These are phyloP conservation scores for Amphimedon queenslandica DNA, from an alignment of 37 sponge, comb jelly and placozoan genomes.

Conservation along the genomic window DNA sequence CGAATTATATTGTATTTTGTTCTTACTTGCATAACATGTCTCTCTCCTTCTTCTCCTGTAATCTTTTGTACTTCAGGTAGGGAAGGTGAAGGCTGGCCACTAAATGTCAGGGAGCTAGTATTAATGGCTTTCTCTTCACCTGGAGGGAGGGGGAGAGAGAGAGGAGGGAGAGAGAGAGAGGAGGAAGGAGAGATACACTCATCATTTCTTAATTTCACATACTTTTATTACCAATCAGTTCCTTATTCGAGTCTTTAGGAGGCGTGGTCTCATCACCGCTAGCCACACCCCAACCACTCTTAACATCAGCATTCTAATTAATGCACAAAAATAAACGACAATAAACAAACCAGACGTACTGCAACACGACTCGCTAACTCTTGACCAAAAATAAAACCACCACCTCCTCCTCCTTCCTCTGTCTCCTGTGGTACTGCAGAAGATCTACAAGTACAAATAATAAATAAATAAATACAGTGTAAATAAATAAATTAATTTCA, in stretches of 20 bases:
- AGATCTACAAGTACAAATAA: no score
- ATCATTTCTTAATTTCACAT: no score
- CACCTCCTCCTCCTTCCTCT: background rate
- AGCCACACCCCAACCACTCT: background rate
- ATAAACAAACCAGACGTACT: background rate
- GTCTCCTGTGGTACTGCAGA: background rate
- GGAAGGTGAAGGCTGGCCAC: constrained; percentile 3
- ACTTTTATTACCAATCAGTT: no score
- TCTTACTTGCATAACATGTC: constrained; percentile 41
- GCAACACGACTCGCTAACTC: background rate
- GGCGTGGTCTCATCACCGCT: no score
- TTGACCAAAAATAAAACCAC: background rate
- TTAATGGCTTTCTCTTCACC: background rate
- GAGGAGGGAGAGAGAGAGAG: no score
- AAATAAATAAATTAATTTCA: no score
- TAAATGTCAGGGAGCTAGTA: background rate
- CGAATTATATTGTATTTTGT: background rate
- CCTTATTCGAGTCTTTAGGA: no score
- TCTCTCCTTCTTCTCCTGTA: constrained; percentile 64
- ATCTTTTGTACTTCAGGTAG: constrained; percentile 40
- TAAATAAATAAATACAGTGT: no score
- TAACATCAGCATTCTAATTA: background rate
- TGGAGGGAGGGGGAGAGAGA: no score
- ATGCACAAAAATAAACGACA: background rate
- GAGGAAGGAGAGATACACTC: no score